phyloP scores from a whole-genome alignment of 2,888 invertebrate genomes.

The Xanthia icteritia region DNA sequence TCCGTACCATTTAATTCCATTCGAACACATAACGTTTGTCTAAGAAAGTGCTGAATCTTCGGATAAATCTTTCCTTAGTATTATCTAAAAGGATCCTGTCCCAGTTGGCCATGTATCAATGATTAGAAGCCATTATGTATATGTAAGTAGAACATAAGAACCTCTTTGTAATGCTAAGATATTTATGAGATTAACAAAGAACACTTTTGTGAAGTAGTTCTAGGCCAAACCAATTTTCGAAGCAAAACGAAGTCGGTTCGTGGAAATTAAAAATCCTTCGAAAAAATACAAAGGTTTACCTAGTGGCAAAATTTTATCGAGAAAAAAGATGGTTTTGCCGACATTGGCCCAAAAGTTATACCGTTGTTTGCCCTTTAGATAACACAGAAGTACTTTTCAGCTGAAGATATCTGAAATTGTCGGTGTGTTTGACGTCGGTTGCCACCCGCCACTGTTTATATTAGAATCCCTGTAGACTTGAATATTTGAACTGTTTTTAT shows the following conservation, averaged over 20 bases:
- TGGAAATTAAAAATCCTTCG: slow-evolving; percentile 7
- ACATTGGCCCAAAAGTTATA: slow-evolving; percentile 22
- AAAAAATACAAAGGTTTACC: slow-evolving; percentile 19
- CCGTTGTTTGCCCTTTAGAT: slow-evolving; percentile 38
- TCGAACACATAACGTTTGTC: slow-evolving; percentile 23
- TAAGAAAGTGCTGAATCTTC: slow-evolving; percentile 36
- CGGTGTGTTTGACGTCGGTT: slow-evolving; percentile 31
- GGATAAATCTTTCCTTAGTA: slow-evolving; percentile 35
- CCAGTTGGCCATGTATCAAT: slow-evolving; percentile 49
- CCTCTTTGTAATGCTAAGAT: slow-evolving; percentile 19
- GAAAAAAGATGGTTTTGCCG: background rate
- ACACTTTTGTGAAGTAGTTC: slow-evolving; percentile 15
- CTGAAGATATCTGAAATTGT: slow-evolving; percentile 36
- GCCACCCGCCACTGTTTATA: slow-evolving; percentile 26
- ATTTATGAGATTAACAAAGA: slow-evolving; percentile 30
- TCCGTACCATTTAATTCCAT: slow-evolving; percentile 35
- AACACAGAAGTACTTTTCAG: slow-evolving; percentile 34
- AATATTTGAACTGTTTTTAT: slow-evolving; percentile 44
- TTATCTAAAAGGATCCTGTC: slow-evolving; percentile 42
- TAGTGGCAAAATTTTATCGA: slow-evolving; percentile 7
- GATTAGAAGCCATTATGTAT: slow-evolving; percentile 34
- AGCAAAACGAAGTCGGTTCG: background rate
- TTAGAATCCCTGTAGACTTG: slow-evolving; percentile 36
- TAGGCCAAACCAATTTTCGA: background rate
- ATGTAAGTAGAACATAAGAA: slow-evolving; percentile 42